Evolutionary conservation across 2,113 vertebrate genomes (phyloP), one percentile per base, ranked within the genome.

Genomic region (Xiphorhynchus elegans): DNA sequence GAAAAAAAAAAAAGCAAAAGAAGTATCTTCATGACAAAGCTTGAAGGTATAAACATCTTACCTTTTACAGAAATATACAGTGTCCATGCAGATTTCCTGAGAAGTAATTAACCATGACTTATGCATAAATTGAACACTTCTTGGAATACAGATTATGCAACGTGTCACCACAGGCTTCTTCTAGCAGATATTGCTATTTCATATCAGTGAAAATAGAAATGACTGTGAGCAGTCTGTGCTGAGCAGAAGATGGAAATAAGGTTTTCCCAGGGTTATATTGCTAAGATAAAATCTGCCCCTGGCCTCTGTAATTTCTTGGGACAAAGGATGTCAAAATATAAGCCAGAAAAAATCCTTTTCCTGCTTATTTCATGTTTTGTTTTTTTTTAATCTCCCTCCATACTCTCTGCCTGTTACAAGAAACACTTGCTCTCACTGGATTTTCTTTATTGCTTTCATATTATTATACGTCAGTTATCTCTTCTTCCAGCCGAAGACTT

Each of bases 371-470:
- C 47, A 14, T 49, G 4, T 40, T 62, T 10, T 56, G 3, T 39
- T 60, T n/a, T 90, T 76, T 58, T 72, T 87, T 15, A 4, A 80
- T 69, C 31, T 87, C 8, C 15, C 4, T 88, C 70, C 47, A 60
- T 85, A 28, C 23, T 5, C 17, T 64, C 56, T 75, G 8, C 21
- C n/a, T 83, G 8, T 56, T 75, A 80, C 13, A 79, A 69, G 28
- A 70, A 84, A 26, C 8, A 15, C 4, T 73, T 50, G 5, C 3
- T 88, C 7, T 59, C 0, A 0, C 26, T 60, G 5, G 4, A n/a
- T 53, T 83, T 60, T 55, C 33, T 86, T 56, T 52, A 42, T 85
- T 87, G 33, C 11, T 89, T 76, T 91, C 14, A 25, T 56, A 17
- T 46, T 64, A 67, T 72, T 78, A 18, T 13, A 39, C 50, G 24